These are phyloP conservation scores for Morpho deidamia DNA, from an alignment of 2,888 invertebrate genomes.

Conservation along the genomic window DNA sequence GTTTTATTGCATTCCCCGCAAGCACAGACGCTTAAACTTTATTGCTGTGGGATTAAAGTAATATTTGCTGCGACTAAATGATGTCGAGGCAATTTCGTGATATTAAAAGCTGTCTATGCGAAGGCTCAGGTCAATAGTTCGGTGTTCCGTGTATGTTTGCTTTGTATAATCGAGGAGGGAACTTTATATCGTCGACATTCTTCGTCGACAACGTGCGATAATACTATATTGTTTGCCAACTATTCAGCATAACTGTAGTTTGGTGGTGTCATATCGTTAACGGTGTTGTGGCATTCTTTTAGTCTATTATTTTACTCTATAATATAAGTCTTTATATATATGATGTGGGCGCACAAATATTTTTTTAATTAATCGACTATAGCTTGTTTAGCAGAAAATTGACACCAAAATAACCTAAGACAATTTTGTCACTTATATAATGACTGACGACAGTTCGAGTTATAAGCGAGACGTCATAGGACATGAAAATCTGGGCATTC, in stretches of 20 bases:
- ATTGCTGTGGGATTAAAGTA: slow-evolving; percentile 76
- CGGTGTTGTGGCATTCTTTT: too few species aligned
- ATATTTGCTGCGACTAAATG: slow-evolving; percentile 76
- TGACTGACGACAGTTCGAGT: slow-evolving; percentile 42
- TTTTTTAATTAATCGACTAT: slow-evolving; percentile 10
- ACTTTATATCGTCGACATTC: slow-evolving; percentile 64
- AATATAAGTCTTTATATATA: too few species aligned
- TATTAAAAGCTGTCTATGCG: slow-evolving; percentile 72
- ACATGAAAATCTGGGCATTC: too few species aligned
- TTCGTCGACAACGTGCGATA: slow-evolving; percentile 59
- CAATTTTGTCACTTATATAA: slow-evolving; percentile 50
- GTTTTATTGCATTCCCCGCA: slow-evolving; percentile 76
- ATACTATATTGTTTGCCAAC: slow-evolving; percentile 60
- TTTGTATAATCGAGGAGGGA: slow-evolving; percentile 50
- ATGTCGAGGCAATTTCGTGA: slow-evolving; percentile 71
- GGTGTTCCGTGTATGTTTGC: slow-evolving; percentile 60
- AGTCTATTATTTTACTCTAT: too few species aligned
- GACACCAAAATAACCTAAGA: slow-evolving; percentile 50
- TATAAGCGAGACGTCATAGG: slow-evolving; percentile 41
- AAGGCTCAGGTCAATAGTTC: slow-evolving; percentile 69
- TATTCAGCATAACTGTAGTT: slow-evolving; percentile 54
- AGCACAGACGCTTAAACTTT: slow-evolving; percentile 77
- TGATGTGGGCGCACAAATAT: neutral
- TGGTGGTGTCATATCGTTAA: slow-evolving; percentile 7
- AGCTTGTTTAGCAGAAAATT: slow-evolving; percentile 34